Evolutionary conservation across 2,888 invertebrate genomes (phyloP), one percentile per base, ranked within the genome.

Genomic region (Ophion ellenae): DNA sequence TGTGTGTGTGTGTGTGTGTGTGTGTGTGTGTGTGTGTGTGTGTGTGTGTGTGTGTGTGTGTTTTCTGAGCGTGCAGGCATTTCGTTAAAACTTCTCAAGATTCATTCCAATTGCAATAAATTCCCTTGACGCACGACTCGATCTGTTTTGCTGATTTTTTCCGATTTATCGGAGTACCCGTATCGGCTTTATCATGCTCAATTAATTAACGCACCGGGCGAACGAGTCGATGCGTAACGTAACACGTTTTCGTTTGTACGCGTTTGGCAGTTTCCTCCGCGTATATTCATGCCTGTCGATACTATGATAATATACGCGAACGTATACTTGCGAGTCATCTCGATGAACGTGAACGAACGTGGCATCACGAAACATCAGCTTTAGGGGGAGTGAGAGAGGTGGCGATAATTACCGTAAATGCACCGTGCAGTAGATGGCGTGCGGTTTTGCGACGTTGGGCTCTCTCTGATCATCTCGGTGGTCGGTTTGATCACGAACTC

Each of bases 401-500:
- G 11, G 14, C 20, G 59, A 53, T 32, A 32, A 81, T 82, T 82
- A 85, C 61, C 59, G 64, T 71, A 36, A 59, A 79, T 74, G 47
- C 71, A 79, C 28, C 70, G 73, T 70, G 69, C 81, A 79, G 70
- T 70, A 32, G 71, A 63, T 66, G 76, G 74, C 63, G 80, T 71
- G 85, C 61, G 85, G 81, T 85, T 71, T 79, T 64, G 63, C 64
- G 73, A 28, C 32, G 76, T 73, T 47, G 77, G 82, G 78, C 76
- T 71, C 64, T 40, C 71, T 63, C 63, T 75, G 80, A 75, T 76
- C 71, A 81, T 81, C 53, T 78, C 66, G 78, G 78, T 75, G 75
- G 82, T 85, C 59, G 82, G 78, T 79, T 82, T 69, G 71, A 70
- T 85, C 78, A 36, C 70, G 69, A 78, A 70, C 78, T 79, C 70